A percentile compares a stretch with the other conserved stretches of the same genome.
phyloP scores from a whole-genome alignment of 1,140 invertebrate species.

The Polyergus mexicanus region DNA sequence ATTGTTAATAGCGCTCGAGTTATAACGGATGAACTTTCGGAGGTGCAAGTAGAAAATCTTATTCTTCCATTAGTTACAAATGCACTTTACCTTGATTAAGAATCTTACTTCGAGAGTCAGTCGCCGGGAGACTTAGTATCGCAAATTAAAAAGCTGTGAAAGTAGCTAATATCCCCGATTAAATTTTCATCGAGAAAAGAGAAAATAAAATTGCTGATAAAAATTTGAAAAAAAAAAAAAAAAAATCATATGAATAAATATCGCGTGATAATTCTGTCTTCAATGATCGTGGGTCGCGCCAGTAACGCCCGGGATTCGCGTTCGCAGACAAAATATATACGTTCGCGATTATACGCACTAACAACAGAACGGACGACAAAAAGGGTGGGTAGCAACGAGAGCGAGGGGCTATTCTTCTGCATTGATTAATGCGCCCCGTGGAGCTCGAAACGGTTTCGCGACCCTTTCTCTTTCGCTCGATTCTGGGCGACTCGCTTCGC shows the following conservation, averaged over 20 bases:
- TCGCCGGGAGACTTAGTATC: conserved; percentile 47
- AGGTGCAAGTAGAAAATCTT: conserved; percentile 57
- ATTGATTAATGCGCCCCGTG: conserved; percentile 75
- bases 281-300: conserved; percentile 1
- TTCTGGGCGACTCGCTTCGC: conserved; percentile 62
- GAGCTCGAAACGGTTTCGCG: conserved; percentile 69
- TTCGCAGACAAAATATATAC: conserved; percentile 60
- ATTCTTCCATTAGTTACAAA: conserved; percentile 61
- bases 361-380: conserved; percentile 55
- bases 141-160: conserved; percentile 58
- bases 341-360: conserved; percentile 62
- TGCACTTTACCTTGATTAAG: conserved; percentile 62
- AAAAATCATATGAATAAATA: too few relatives aligned
- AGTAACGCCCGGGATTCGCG: conserved; percentile 19
- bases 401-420: conserved; percentile 67
- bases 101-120: conserved; percentile 55
- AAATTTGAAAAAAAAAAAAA: conserved; percentile 41
- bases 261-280: conserved; percentile 31
- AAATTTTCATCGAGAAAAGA: conserved; percentile 45
- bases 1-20: conserved; percentile 51
- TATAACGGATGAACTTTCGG: conserved; percentile 47
- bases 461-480: conserved; percentile 53
- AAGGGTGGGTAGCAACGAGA: conserved; percentile 47
- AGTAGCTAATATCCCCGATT: conserved; percentile 54
- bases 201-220: background rate